Base-by-base conservation (phyloP, 2,113 vertebrate species). In the Ceratotherium simum region DNA sequence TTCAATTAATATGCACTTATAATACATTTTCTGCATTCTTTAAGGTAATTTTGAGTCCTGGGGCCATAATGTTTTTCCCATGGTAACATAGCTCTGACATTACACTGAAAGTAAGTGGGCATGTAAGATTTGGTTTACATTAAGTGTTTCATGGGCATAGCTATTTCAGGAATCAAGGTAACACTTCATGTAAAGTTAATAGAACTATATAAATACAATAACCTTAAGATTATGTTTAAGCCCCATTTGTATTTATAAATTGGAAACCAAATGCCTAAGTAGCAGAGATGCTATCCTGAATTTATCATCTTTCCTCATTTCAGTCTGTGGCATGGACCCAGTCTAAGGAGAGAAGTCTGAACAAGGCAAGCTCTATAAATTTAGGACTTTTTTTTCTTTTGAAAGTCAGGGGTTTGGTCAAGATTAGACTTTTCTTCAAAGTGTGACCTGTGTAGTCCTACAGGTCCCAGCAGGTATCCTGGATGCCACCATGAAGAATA, bases 11-110 rank as follows among this genome's bases (percentile, higher is more conserved):
- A 95, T 39, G 51, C 36, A 84, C 42, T 97, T 89, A 36, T 58
- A 83, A 93, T 92, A 79, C 62, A 87, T 96, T 90, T 96, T 97
- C 73, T 90, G 31, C 62, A 92, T 95, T 96, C 84, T 95, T 93
- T 79, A 90, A 97, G 78, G 92, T 92, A 87, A 91, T 95, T 97
- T 96, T 93, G 62, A 79, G n/a, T 90, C 86, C 73, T n/a, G 36
- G 6, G 51, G 69, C 86, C 51, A 80, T 58, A 51, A 23, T 48
- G 5, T 33, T 90, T 95, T 75, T 72, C 64, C 65, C 46, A 33
- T 21, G 64, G 51, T 70, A 95, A 62, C 48, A n/a, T 25, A 86
- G 21, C 25, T 81, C 33, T 95, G 73, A 92, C 56, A 79, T 31
- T 90, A 91, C 64, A 91, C 36, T 27, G 12, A 72, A 85, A 95